phyloP scores from a whole-genome alignment of 2,113 vertebrate species.

The Odocoileus virginianus region DNA sequence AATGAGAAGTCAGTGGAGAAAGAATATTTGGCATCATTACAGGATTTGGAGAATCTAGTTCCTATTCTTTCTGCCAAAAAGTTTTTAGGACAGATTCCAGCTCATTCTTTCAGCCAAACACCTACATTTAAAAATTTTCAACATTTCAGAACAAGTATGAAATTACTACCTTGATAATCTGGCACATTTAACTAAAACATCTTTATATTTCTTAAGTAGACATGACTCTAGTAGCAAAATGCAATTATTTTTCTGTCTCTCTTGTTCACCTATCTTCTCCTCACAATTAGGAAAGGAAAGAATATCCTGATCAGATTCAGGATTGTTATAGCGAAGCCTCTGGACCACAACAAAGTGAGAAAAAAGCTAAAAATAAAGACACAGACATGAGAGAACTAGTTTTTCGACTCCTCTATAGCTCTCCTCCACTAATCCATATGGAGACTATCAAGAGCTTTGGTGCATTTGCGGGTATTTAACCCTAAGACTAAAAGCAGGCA shows the following conservation, averaged over 20 bases:
- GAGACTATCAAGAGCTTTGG: background rate
- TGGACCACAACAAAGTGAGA: background rate
- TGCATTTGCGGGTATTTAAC: background rate
- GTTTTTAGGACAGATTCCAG: constrained; percentile 77
- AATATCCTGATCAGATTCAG: background rate
- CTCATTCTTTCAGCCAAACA: constrained; percentile 69
- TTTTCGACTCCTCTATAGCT: background rate
- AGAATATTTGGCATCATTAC: constrained; percentile 73
- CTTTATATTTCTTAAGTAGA: background rate
- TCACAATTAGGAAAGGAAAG: background rate
- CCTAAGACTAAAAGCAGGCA: background rate
- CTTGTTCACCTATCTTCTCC: background rate
- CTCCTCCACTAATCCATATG: background rate
- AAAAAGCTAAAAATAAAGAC: background rate
- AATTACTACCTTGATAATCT: constrained; percentile 2
- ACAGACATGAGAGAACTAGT: background rate
- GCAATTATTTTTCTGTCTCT: background rate
- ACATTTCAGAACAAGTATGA: constrained; percentile 58
- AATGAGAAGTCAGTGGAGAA: constrained; percentile 76
- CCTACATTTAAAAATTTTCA: constrained; percentile 62
- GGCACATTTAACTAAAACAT: constrained; percentile 1
- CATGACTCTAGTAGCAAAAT: background rate
- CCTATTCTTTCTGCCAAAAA: constrained; percentile 73
- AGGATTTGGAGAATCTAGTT: constrained; percentile 66
- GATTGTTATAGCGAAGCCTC: background rate